phyloP scores from a whole-genome alignment of 2,888 invertebrate species.

The Hirtodrosophila trivittata region DNA sequence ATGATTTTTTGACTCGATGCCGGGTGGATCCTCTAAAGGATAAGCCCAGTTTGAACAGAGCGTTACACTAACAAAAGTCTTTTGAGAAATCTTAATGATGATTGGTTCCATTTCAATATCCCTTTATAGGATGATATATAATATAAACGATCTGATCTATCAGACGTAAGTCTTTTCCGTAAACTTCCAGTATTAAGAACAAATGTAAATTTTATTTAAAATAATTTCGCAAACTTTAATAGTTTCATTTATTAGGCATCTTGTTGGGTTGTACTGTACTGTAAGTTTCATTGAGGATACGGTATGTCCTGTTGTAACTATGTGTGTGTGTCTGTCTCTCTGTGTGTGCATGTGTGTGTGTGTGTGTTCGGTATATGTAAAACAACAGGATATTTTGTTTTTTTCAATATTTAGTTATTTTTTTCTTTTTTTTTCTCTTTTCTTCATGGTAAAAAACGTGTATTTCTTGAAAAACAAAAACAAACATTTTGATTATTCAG shows the following conservation, averaged over 20 bases:
- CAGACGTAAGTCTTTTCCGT: too few relatives aligned
- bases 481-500: slow-evolving; percentile 73
- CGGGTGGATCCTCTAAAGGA: too few relatives aligned
- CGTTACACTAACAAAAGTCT: too few relatives aligned
- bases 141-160: too few relatives aligned
- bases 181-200: slow-evolving; percentile 32
- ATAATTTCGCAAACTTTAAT: slow-evolving; percentile 73
- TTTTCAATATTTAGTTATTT: slow-evolving; percentile 64
- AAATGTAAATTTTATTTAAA: slow-evolving; percentile 43
- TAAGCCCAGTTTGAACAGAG: too few relatives aligned
- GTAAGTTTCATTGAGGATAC: slow-evolving; percentile 36
- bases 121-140: too few relatives aligned
- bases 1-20: slow-evolving; percentile 22
- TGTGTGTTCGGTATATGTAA: slow-evolving; percentile 48
- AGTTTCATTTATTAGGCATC: slow-evolving; percentile 62
- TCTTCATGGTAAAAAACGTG: slow-evolving; percentile 73
- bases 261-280: slow-evolving; percentile 54
- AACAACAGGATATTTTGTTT: slow-evolving; percentile 58
- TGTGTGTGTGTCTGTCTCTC: slow-evolving; percentile 6
- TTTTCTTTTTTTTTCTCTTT: slow-evolving; percentile 51
- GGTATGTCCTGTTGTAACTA: slow-evolving; percentile 8
- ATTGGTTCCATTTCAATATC: too few relatives aligned
- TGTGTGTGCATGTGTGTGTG: slow-evolving; percentile 10
- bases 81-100: too few relatives aligned
- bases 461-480: slow-evolving; percentile 76